Base-by-base conservation (phyloP, 2,797 vertebrate genomes). In the Scarus forsteni region DNA sequence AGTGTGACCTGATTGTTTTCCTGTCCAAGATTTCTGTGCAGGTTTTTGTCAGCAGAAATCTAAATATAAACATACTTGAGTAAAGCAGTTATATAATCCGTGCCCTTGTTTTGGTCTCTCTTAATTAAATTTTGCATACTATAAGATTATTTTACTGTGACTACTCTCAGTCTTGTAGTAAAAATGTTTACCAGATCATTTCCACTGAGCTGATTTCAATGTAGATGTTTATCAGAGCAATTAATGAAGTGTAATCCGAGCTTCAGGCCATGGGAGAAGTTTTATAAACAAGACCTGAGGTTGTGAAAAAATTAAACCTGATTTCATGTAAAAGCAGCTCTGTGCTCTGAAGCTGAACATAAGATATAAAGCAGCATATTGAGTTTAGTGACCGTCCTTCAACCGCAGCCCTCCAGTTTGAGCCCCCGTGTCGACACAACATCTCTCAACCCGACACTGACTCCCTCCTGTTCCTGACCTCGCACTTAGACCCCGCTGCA, bases 401-500 rank as follows among this genome's bases (percentile, higher is more conserved):
- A 79, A 74, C 62, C 55, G 35, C 54, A 44, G 43, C 61, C 57
- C 43, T 34, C 1, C 1, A 16, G 44, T 78, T 80, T 57, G 59
- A 66, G 60, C n/a, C n/a, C n/a, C n/a, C n/a, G n/a, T n/a, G n/a
- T n/a, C n/a, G n/a, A n/a, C 46, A 53, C 19, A 72, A 75, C 81
- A 81, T 86, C 80, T 70, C 75, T 86, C 80, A 88, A 68, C 54
- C 27, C 36, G 72, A 75, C 83, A 69, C 57, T 53, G 75, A 85
- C 65, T 62, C 77, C 65, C 70, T 78, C 58, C 69, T 64, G 71
- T 80, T 76, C 66, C 86, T 81, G 79, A 88, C 85, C 78, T 70
- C 51, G 83, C 85, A 80, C 85, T 85, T 81, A 84, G 60, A 80
- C 84, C 83, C 69, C 39, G 66, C 72, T 51, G 77, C 8, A 73